Percentiles rank a stretch among this genome's conserved stretches.
phyloP scores from a whole-genome alignment of 1,140 invertebrate species.

The Ceratina australensis region DNA sequence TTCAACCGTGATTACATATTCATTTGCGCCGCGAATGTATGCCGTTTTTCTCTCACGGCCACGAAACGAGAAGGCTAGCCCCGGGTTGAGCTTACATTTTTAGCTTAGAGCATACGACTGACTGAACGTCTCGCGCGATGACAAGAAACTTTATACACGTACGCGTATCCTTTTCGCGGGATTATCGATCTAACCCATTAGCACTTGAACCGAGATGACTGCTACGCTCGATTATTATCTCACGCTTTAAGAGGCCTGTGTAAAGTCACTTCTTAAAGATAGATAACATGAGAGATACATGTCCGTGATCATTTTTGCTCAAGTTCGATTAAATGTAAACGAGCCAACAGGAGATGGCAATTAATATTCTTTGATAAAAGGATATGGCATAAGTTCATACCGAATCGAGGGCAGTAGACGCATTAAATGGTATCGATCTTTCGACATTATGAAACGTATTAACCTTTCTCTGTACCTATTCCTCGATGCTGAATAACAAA shows the following conservation, averaged over 20 bases:
- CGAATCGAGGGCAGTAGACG: neutral
- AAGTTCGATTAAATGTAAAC: no score
- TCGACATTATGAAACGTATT: constrained; percentile 13
- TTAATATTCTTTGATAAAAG: neutral
- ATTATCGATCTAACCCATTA: no score
- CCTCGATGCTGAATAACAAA: neutral
- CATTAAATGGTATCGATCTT: constrained; percentile 4
- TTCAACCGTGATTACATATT: constrained; percentile 43
- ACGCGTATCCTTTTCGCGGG: no score
- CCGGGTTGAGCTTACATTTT: constrained; percentile 13
- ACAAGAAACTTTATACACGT: neutral
- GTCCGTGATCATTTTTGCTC: no score
- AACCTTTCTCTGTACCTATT: constrained; percentile 13
- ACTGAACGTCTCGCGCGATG: neutral
- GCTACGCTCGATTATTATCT: no score
- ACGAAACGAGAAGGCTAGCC: constrained; percentile 39
- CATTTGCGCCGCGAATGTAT: neutral
- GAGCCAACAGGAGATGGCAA: neutral
- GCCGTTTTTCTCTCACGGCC: constrained; percentile 46
- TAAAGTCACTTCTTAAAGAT: no score
- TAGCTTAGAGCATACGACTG: neutral
- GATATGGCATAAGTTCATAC: neutral
- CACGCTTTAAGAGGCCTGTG: no score
- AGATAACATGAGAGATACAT: no score
- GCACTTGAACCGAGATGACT: no score